phyloP scores from a whole-genome alignment of 2,113 vertebrate genomes.

The Pluvianellus socialis region DNA sequence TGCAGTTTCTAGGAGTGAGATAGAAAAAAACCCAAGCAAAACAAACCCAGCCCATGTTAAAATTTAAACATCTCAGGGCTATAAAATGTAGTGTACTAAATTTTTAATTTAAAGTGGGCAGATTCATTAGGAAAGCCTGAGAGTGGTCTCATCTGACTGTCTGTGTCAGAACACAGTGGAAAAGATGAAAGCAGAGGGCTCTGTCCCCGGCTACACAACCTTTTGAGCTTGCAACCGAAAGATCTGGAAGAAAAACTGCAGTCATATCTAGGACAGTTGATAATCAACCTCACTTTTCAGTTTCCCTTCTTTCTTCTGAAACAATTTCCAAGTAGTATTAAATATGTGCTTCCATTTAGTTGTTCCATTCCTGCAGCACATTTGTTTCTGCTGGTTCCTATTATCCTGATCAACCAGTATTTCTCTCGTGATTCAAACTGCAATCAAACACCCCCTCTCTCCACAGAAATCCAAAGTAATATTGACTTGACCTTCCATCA shows the following conservation, averaged over 20 bases:
- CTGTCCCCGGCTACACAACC: not conserved
- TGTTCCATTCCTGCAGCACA: not conserved
- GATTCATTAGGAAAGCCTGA: constrained; percentile 24
- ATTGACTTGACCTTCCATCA: not conserved
- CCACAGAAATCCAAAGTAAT: not conserved
- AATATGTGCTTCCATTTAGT: not conserved
- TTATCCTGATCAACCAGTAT: not conserved
- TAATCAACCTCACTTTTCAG: not conserved
- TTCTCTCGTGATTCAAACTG: not conserved
- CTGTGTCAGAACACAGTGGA: not conserved
- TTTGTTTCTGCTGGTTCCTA: not conserved
- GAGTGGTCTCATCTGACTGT: constrained; percentile 8
- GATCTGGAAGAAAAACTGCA: not conserved
- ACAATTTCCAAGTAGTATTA: not conserved
- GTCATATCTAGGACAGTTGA: not conserved
- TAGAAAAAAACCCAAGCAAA: not conserved
- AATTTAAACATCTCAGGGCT: constrained; percentile 45
- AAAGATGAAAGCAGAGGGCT: not conserved
- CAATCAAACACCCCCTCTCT: not conserved
- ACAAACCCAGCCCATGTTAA: not conserved
- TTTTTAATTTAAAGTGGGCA: constrained; percentile 47
- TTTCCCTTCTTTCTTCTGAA: not conserved
- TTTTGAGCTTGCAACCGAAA: not conserved
- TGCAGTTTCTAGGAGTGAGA: not conserved
- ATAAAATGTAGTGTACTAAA: not conserved